Evolutionary conservation across 1,140 invertebrate species (phyloP), one percentile per base, ranked within the genome.

Genomic region (Chymomyza costata): DNA sequence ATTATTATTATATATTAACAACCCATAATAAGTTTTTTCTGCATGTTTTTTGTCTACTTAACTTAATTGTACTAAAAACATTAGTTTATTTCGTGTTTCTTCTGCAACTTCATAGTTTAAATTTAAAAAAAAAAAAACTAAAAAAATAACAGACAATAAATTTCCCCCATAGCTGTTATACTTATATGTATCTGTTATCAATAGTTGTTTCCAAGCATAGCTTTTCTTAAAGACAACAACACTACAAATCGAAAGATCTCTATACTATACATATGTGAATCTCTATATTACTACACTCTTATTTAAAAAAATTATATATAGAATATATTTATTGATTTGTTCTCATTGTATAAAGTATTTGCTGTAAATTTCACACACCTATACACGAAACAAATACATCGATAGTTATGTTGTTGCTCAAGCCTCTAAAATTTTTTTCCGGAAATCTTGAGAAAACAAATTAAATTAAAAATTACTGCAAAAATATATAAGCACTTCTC

Each of bases 101-200:
- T n/a, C n/a, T n/a, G n/a, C n/a, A n/a, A n/a, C n/a, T n/a, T n/a
- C n/a, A n/a, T n/a, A n/a, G n/a, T n/a, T n/a, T n/a, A n/a, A n/a
- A n/a, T n/a, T n/a, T n/a, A n/a, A n/a, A n/a, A n/a, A n/a, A n/a
- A n/a, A n/a, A n/a, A n/a, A n/a, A n/a, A n/a, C n/a, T n/a, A n/a
- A n/a, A n/a, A n/a, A n/a, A n/a, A n/a, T n/a, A 67, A 50, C 61
- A 76, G 52, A 69, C 64, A 78, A 71, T 61, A 37, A 78, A 78
- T 80, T 80, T 68, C 73, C 73, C 73, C 73, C 53, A 80, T 80
- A 80, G 62, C 73, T 80, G 73, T 73, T 53, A 67, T 60, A 63
- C 46, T 57, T 45, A 25, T 25, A 25, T 25, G 21, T 31, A 46
- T 19, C 37, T 52, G 47, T 57, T 11, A 32, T 19, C 17, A 28